phyloP scores from a whole-genome alignment of 2,888 invertebrate genomes.

The Synergus itoensis region DNA sequence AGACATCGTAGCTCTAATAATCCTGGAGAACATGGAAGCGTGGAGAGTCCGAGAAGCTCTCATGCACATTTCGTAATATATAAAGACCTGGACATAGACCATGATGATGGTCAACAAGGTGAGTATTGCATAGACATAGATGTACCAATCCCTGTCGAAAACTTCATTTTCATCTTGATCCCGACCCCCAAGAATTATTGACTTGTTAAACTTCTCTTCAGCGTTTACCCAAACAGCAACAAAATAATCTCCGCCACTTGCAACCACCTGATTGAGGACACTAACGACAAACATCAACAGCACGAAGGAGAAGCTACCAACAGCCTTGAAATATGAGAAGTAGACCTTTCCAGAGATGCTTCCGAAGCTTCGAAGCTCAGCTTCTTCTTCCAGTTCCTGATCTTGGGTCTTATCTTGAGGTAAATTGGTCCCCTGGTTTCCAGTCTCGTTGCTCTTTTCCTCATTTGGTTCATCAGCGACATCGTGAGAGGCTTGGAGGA shows the following conservation, averaged over 20 bases:
- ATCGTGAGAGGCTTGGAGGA: conserved; percentile 73
- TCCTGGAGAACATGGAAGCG: conserved; percentile 89
- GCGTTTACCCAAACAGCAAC: conserved; percentile 78
- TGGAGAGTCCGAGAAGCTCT: conserved; percentile 86
- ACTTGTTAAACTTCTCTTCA: conserved; percentile 43
- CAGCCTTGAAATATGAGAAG: conserved; percentile 69
- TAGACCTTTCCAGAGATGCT: conserved; percentile 60
- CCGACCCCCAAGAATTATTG: neutral
- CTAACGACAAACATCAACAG: conserved; percentile 65
- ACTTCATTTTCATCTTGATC: conserved; percentile 32
- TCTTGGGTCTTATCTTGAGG: conserved; percentile 1
- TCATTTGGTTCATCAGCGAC: conserved; percentile 19
- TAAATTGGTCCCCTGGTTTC: neutral
- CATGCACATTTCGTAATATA: conserved; percentile 85
- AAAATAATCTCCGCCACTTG: conserved; percentile 75
- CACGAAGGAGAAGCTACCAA: conserved; percentile 64
- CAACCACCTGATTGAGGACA: conserved; percentile 65
- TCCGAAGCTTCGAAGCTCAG: conserved; percentile 58
- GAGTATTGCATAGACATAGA: conserved; percentile 80
- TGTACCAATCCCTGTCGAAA: conserved; percentile 75
- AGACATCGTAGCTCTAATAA: conserved; percentile 86
- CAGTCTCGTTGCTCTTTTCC: conserved; percentile 15
- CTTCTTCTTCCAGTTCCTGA: conserved; percentile 36
- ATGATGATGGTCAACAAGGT: conserved; percentile 75
- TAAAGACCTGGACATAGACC: conserved; percentile 76